Percentiles rank a stretch among this genome's conserved stretches.
Conservation (phyloP, 2,888 invertebrate genomes). For the Octodonta nipae region DNA sequence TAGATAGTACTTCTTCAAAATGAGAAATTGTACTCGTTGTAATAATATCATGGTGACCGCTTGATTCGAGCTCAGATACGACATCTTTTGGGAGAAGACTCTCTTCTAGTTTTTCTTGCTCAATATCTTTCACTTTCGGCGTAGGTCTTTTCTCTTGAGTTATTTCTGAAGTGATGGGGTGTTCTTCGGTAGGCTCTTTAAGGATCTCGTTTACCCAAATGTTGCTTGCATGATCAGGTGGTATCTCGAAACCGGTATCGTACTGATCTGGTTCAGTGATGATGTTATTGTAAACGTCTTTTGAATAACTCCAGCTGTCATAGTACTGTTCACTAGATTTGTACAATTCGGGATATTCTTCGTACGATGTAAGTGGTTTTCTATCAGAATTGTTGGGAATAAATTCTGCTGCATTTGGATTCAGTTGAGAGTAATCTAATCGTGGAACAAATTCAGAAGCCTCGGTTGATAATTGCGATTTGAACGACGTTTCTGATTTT, state of each 20-base stretch:
- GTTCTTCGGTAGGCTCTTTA: conserved; percentile 18
- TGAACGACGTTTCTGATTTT: conserved; percentile 20
- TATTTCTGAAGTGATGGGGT: conserved; percentile 5
- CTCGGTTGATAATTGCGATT: conserved; percentile 13
- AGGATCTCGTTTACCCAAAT: conserved; percentile 29
- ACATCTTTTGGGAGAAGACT: conserved; percentile 22
- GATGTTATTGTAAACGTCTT: conserved; percentile 18
- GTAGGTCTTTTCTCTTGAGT: not conserved
- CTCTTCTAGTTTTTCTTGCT: conserved; percentile 18
- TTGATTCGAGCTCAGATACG: conserved; percentile 16
- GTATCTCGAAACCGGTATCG: conserved; percentile 23
- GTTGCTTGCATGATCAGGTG: conserved; percentile 26
- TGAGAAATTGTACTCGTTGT: no score
- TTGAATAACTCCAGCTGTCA: conserved; percentile 19
- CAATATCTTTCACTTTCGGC: conserved; percentile 11
- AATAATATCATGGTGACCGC: no score
- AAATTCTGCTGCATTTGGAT: conserved; percentile 34
- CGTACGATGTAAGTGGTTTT: conserved; percentile 7
- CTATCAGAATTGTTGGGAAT: conserved; percentile 24
- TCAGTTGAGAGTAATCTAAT: conserved; percentile 26
- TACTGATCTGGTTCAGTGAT: conserved; percentile 17
- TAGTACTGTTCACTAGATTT: conserved; percentile 8
- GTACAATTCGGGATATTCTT: conserved; percentile 8
- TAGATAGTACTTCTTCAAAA: no score
- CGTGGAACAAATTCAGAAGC: conserved; percentile 29